Evolutionary conservation across 2,113 vertebrate genomes (phyloP).

Genomic region (Plestiodon gilberti): DNA sequence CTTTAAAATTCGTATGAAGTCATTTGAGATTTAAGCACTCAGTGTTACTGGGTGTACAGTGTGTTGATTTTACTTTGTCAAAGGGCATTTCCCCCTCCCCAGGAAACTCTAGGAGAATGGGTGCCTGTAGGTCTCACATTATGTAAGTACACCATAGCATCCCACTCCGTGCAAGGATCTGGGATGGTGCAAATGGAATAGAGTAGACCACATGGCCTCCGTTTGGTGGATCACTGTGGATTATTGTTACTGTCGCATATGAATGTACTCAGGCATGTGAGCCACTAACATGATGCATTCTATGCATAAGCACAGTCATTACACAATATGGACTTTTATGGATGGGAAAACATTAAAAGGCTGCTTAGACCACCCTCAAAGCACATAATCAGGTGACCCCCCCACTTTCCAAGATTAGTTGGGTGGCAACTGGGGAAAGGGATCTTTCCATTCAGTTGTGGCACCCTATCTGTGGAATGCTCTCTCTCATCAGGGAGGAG

Average conservation of each 20-base stretch:
- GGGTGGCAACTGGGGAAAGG: neutral
- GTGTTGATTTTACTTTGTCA: neutral
- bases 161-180: neutral
- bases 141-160: neutral
- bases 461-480: neutral
- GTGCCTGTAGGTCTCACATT: neutral
- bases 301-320: neutral
- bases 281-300: neutral
- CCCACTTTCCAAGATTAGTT: neutral
- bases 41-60: accelerated
- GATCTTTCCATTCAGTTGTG: neutral
- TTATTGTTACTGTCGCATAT: neutral
- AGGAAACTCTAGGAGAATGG: neutral
- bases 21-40: neutral
- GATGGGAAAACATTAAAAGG: neutral
- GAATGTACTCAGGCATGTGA: neutral
- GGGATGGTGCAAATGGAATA: neutral
- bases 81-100: neutral
- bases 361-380: neutral
- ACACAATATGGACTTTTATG: neutral
- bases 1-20: neutral
- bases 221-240: neutral
- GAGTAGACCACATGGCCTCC: neutral
- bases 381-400: neutral
- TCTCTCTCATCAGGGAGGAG: neutral